phyloP scores from a whole-genome alignment of 2,113 vertebrate genomes.

The Gasterosteus aculeatus region DNA sequence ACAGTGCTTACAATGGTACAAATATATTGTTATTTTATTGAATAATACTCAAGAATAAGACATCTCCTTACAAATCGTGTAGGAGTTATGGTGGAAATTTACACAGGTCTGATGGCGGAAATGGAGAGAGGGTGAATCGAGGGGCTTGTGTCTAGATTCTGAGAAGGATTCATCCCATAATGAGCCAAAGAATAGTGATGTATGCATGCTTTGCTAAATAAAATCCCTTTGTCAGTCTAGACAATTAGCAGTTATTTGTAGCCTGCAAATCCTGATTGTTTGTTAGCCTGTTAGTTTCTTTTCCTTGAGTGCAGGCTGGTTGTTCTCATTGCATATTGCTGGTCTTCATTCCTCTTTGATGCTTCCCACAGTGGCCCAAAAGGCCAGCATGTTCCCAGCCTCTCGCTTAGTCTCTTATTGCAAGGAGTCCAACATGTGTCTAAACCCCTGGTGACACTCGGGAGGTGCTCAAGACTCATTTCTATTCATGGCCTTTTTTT shows the following conservation, averaged over 20 bases:
- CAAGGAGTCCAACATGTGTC: slow-evolving; percentile 61
- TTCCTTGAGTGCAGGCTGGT: slow-evolving; percentile 63
- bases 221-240: slow-evolving; percentile 41
- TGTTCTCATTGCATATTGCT: slow-evolving; percentile 72
- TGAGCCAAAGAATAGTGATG: slow-evolving; percentile 61
- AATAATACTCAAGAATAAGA: slow-evolving; percentile 79
- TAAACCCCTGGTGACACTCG: slow-evolving; percentile 55
- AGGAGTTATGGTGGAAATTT: slow-evolving; percentile 76
- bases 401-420: slow-evolving; percentile 52
- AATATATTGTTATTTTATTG: slow-evolving; percentile 85
- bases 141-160: slow-evolving; percentile 66
- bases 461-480: slow-evolving; percentile 46
- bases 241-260: slow-evolving; percentile 50
- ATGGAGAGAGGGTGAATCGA: slow-evolving; percentile 66
- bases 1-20: slow-evolving; percentile 81
- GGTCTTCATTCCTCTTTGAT: slow-evolving; percentile 56
- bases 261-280: slow-evolving; percentile 56
- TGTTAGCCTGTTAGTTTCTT: slow-evolving; percentile 31
- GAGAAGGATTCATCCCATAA: slow-evolving; percentile 60
- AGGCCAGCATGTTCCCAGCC: slow-evolving; percentile 8
- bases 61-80: slow-evolving; percentile 69
- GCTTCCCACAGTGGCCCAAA: slow-evolving; percentile 37
- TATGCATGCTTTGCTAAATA: slow-evolving; percentile 75
- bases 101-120: slow-evolving; percentile 72
- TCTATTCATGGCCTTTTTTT: slow-evolving; percentile 70